These are phyloP conservation scores for Oophaga pumilio DNA, from an alignment of 2,113 vertebrate species.

Conservation along the genomic window DNA sequence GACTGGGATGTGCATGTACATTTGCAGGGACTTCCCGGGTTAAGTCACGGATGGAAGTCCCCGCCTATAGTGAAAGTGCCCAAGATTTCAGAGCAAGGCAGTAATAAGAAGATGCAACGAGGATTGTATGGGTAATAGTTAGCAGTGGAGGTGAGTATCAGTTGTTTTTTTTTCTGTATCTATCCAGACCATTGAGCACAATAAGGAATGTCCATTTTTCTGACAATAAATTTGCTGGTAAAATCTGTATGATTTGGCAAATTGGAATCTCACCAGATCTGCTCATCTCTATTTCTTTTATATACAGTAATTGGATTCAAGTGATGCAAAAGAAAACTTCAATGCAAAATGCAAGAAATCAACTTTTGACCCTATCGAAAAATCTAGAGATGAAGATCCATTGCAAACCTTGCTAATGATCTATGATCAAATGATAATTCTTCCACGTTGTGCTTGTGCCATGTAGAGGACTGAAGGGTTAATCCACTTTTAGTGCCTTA, in stretches of 20 bases:
- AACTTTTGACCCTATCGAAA: not conserved
- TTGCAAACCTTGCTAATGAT: not conserved
- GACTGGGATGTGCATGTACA: too few relatives aligned
- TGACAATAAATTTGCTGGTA: too few relatives aligned
- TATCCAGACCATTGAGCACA: too few relatives aligned
- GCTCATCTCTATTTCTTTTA: not conserved
- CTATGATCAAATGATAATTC: not conserved
- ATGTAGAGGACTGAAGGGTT: conserved; percentile 34
- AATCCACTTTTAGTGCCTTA: conserved; percentile 39
- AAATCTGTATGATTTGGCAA: not conserved
- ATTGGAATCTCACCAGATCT: not conserved
- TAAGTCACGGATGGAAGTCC: too few relatives aligned
- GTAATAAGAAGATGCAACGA: too few relatives aligned
- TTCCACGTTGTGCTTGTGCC: not conserved
- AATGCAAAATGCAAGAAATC: not conserved
- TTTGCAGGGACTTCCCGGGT: too few relatives aligned
- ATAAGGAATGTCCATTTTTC: too few relatives aligned
- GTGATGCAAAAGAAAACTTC: not conserved
- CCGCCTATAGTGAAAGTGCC: too few relatives aligned
- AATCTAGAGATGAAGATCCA: not conserved
- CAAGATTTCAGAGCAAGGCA: too few relatives aligned
- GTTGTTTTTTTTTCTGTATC: not conserved
- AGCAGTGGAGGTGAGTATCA: not conserved
- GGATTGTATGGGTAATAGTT: too few relatives aligned
- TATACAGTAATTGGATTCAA: not conserved